Evolutionary conservation across 1,140 invertebrate species (phyloP).

Genomic region (Drosophila suzukii): DNA sequence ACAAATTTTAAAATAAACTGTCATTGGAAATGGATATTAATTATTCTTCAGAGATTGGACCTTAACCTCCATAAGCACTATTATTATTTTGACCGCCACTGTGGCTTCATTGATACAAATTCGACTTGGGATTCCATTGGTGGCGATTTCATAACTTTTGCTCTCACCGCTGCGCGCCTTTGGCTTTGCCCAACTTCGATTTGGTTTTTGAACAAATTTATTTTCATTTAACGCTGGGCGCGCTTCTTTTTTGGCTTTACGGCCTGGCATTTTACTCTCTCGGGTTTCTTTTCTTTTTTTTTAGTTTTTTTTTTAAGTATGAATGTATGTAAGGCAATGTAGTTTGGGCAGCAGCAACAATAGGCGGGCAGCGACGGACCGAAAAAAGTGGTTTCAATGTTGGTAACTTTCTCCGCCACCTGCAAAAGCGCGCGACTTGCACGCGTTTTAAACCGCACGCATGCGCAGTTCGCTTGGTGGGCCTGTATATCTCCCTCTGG

Average conservation of each 20-base stretch:
- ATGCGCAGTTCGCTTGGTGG: conserved; percentile 36
- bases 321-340: conserved; percentile 32
- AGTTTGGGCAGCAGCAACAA: conserved; percentile 53
- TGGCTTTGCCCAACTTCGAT: conserved; percentile 55
- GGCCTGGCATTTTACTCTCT: conserved; percentile 46
- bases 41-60: not conserved
- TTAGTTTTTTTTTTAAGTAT: conserved; percentile 16
- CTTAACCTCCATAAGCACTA: not conserved
- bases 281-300: conserved; percentile 29
- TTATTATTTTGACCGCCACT: conserved; percentile 8
- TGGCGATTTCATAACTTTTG: conserved; percentile 77
- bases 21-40: too few relatives aligned
- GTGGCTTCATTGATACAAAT: conserved; percentile 61
- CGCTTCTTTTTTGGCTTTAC: conserved; percentile 59
- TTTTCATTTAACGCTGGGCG: conserved; percentile 51
- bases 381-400: conserved; percentile 78
- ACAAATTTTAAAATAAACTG: too few relatives aligned
- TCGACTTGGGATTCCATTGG: conserved; percentile 69
- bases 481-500: not conserved
- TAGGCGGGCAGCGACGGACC: conserved; percentile 51
- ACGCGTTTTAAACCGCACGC: conserved; percentile 62
- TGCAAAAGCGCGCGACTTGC: conserved; percentile 52
- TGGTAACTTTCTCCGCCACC: conserved; percentile 79
- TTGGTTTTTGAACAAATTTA: conserved; percentile 58
- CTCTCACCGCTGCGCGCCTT: conserved; percentile 54